These are phyloP conservation scores for Cataglyphis hispanica DNA, from an alignment of 1,140 invertebrate genomes.

Conservation along the genomic window DNA sequence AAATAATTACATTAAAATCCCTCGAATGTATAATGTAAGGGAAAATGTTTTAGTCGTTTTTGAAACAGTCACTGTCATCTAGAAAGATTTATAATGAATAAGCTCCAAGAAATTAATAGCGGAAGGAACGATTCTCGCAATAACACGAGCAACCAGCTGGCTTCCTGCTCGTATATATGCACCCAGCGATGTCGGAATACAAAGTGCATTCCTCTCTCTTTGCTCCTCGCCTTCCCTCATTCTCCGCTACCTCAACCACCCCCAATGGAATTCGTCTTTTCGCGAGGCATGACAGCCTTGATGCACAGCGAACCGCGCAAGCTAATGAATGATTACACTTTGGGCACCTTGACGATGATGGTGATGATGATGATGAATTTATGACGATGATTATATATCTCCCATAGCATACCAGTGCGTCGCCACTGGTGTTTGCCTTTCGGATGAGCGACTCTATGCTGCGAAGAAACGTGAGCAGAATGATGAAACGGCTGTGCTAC, in stretches of 20 bases:
- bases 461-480: slow-evolving; percentile 30
- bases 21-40: background rate
- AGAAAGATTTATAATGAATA: background rate
- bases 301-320: slow-evolving; percentile 65
- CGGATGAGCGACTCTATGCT: slow-evolving; percentile 51
- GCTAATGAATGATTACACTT: slow-evolving; percentile 80
- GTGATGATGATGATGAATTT: slow-evolving; percentile 82
- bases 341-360: slow-evolving; percentile 72
- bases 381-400: slow-evolving; percentile 78
- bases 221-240: background rate
- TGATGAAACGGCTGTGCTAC: slow-evolving; percentile 24
- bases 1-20: background rate
- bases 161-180: slow-evolving; percentile 8
- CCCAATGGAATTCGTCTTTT: slow-evolving; percentile 79
- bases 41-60: background rate
- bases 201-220: background rate
- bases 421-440: slow-evolving; percentile 78
- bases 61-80: background rate
- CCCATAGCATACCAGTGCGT: slow-evolving; percentile 74
- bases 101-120: background rate
- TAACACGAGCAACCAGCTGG: slow-evolving; percentile 4
- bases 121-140: slow-evolving; percentile 14
- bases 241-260: background rate
- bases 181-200: background rate
- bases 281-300: slow-evolving; percentile 68